Base-by-base conservation (phyloP, 2,113 vertebrate genomes). In the Arenaria interpres region DNA sequence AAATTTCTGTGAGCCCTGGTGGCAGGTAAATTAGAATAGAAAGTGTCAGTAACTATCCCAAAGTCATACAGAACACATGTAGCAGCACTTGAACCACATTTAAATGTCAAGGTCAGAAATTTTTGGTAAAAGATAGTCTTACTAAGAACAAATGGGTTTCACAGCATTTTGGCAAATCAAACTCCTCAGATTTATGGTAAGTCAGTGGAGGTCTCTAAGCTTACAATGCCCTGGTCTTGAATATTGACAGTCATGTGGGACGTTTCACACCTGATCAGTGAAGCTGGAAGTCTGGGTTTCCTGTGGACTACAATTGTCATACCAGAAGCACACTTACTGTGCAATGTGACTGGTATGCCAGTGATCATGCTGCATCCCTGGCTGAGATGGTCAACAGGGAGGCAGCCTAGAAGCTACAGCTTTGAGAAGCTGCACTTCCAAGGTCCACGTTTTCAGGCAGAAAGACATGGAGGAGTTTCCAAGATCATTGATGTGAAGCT, bases 181-280 rank as follows among this genome's bases (percentile, higher is more conserved):
- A 30, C 4, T 7, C 35, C 14, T 32, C 50, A n/a, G 22, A 43
- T 83, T 73, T 62, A 25, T 19, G 45, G 30, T 6, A 74, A 57
- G 4, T 56, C 41, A 39, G 24, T 25, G 45, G 41, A 81, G 45
- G 66, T 69, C 6, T 10, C 19, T 25, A n/a, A 22, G 16, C 0
- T 45, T 85, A 50, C 33, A 72, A 3, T 43, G 33, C 3, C 7
- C 33, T 51, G 5, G 8, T 73, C 28, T 43, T 41, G 28, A 32
- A 33, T 66, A 57, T 2, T 2, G 1, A 9, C 11, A 45, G 10
- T 7, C 22, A 48, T 15, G 8, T 1, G 4, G 9, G 14, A 30
- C 15, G 5, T 80, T 84, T 68, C 12, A 24, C 19, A 37, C 7
- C 10, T 32, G 30, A 27, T 28, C 28, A 57, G n/a, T 10, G 69